phyloP scores from a whole-genome alignment of 2,113 vertebrate genomes.

The Conger conger region DNA sequence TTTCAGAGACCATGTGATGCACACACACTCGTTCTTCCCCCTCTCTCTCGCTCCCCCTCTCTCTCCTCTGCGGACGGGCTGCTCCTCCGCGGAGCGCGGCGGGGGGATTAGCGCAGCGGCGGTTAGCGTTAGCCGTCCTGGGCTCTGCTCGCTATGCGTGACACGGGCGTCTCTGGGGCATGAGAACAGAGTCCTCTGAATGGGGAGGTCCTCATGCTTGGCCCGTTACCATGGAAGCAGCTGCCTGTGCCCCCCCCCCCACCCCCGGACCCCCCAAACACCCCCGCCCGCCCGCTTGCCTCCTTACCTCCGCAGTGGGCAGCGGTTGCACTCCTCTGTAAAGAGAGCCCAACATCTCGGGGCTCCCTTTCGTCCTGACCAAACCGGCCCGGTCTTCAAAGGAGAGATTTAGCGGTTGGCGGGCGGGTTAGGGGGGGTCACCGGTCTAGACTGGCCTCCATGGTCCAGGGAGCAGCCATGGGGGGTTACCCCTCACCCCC shows the following conservation, averaged over 20 bases:
- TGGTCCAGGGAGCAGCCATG: constrained; percentile 95
- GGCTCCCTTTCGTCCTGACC: constrained; percentile 87
- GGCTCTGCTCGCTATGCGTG: constrained; percentile 89
- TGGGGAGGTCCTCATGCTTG: constrained; percentile 93
- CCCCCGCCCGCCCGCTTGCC: background rate
- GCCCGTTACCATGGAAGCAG: constrained; percentile 99
- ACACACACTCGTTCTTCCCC: constrained; percentile 60
- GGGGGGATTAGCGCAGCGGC: too few relatives aligned
- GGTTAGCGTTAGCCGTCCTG: too few relatives aligned
- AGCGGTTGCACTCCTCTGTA: constrained; percentile 91
- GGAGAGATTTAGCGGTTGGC: constrained; percentile 79
- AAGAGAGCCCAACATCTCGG: constrained; percentile 84
- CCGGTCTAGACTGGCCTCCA: constrained; percentile 96
- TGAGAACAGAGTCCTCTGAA: constrained; percentile 93
- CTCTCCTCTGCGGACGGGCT: too few relatives aligned
- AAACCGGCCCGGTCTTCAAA: constrained; percentile 97
- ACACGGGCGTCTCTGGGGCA: constrained; percentile 90
- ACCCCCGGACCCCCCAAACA: too few relatives aligned
- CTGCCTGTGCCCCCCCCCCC: constrained; percentile 79
- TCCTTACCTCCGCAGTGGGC: constrained; percentile 93
- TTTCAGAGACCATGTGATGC: constrained; percentile 86
- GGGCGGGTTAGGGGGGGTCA: constrained; percentile 73
- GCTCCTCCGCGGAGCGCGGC: too few relatives aligned
- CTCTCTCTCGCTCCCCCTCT: constrained; percentile 29
- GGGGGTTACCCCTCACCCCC: constrained; percentile 96